Base-by-base conservation (phyloP, 2,113 vertebrate genomes). In the Prinia subflava region DNA sequence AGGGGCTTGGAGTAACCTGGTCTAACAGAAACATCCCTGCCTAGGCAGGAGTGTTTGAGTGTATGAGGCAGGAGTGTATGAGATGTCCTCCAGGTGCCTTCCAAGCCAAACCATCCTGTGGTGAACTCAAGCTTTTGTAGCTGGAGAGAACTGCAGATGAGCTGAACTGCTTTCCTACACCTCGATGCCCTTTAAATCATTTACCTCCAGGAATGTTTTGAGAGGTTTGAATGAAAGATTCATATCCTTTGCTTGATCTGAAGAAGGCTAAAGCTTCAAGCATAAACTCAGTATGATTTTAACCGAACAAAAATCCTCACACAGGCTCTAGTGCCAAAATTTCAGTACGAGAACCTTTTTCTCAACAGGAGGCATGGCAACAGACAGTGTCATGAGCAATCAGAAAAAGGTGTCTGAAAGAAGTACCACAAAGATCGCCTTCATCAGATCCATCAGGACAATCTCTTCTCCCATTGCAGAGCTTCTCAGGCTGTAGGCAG, bases 361-460 rank as follows among this genome's bases (percentile, higher is more conserved):
- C 79, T 30, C 31, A 76, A 10, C 21, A 15, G 22, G 4, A 82
- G 50, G 16, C 0, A 57, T 31, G 13, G 22, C 21, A 79, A 82
- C 10, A 31, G 81, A 44, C 14, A 50, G 30, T 1, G 37, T n/a
- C 5, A 70, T 53, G 23, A 42, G 30, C 27, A 86, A 60, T 44
- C 60, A 77, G 30, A 30, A 37, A 71, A 87, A 95, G 10, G 50
- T 59, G 75, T 94, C 93, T 96, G 73, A 97, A 92, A 83, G 59
- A 86, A 94, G 73, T 99, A 99, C 99, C 99, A 95, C 99, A 99
- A 91, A 99, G 98, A 88, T 98, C 96, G 87, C 99, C 99, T 98
- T 99, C 99, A 69, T 99, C 99, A 12, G 99, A 99, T 77, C 99
- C 99, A 97, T 99, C 99, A 2, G 98, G 96, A 81, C 99, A 99